Evolutionary conservation across 1,140 invertebrate species (phyloP), one percentile per base, ranked within the genome.

Genomic region (Berghia stephanieae): DNA sequence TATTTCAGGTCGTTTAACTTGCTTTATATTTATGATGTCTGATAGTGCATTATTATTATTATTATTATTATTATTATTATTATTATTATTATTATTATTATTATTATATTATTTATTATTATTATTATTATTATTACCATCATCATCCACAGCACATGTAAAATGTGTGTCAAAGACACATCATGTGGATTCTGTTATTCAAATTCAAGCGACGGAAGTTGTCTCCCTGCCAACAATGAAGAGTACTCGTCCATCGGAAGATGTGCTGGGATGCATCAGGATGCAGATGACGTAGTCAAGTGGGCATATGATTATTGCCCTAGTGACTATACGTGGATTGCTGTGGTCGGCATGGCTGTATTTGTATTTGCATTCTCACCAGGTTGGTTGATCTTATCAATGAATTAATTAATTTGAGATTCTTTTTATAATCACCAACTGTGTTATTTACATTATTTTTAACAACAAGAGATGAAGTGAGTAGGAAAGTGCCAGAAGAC

Each of bases 361-460:
- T 92, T 92, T 78, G 86, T 92, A 10, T 84, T 91, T 49, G 90
- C 88, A 57, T 92, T 92, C 84, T 89, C 91, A 44, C 90, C 91
- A 81, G 91, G 91, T 91, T 81, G 67, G 42, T 42, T 8, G 27
- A 13, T 16, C 40, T 16, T 8, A 16, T 16, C 38, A 10, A 13
- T 38, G 40, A 16, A 34, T 13, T 8, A 34, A 34, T 13, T 69
- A 13, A 6, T 69, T 69, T 13, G 27, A 21, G 10, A 66, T 16
- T 21, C 13, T 21, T 31, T 16, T 13, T 27, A 66, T 18, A 31
- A 66, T 16, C 16, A 66, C 27, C 31, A 66, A 66, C 31, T 10
- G 16, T 21, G 13, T 10, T 16, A 13, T 31, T 31, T 13, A 13
- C 31, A 66, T 66, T 66, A 31, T 31, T 5, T n/a, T n/a, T n/a